These are phyloP conservation scores for Rhogogaster chlorosoma DNA, from an alignment of 2,888 invertebrate species.

Conservation along the genomic window DNA sequence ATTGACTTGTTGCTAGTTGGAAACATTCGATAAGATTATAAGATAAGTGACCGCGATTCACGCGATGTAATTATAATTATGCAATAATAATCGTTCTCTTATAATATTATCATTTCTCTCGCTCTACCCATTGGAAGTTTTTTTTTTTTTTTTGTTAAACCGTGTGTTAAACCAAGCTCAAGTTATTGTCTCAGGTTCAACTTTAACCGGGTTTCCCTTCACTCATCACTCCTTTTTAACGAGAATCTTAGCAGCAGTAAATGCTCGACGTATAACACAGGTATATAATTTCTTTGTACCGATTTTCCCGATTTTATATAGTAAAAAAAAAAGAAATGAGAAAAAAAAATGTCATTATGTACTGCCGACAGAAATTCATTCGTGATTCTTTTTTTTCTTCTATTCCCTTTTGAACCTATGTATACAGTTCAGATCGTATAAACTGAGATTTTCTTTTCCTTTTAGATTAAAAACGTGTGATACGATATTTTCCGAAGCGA, in stretches of 20 bases:
- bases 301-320: neutral
- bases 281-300: neutral
- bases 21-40: neutral
- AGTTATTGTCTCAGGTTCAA: neutral
- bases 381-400: neutral
- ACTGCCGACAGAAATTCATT: neutral
- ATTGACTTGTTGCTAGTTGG: neutral
- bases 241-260: neutral
- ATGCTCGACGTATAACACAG: neutral
- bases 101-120: neutral
- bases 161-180: neutral
- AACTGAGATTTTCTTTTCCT: neutral
- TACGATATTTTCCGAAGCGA: neutral
- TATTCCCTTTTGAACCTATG: neutral
- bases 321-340: no score
- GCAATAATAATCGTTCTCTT: neutral
- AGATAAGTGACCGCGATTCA: neutral
- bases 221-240: neutral
- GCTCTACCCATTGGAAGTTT: neutral
- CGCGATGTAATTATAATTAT: neutral
- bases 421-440: neutral
- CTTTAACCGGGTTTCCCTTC: neutral
- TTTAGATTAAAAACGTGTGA: neutral
- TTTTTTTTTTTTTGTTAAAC: neutral
- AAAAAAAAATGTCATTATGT: neutral